Percentiles rank a stretch among this genome's conserved stretches.
Conservation (phyloP, 1,140 invertebrate species). For the Oscheius sp. region DNA sequence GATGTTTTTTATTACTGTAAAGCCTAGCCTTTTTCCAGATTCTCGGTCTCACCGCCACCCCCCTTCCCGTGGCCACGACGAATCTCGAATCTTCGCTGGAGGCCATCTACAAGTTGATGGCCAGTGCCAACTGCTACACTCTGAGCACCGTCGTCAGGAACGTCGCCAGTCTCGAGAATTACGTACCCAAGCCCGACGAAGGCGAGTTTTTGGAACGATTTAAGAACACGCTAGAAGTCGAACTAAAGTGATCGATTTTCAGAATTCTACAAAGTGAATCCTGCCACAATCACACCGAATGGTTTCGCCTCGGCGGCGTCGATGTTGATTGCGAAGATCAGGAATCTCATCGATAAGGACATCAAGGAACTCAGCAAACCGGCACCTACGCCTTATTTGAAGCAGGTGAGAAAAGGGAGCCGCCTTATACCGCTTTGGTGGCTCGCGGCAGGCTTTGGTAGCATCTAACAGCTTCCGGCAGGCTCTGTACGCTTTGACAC, state of each 20-base stretch:
- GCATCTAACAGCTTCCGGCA: too few relatives aligned
- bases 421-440: too few relatives aligned
- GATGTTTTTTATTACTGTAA: not conserved
- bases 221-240: not conserved
- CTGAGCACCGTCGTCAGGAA: constrained; percentile 9
- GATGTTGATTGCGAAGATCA: too few relatives aligned
- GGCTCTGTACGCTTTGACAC: too few relatives aligned
- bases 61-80: not conserved
- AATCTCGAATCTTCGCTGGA: not conserved
- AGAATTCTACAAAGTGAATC: not conserved
- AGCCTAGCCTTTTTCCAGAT: constrained; percentile 12
- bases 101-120: constrained; percentile 16
- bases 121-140: not conserved
- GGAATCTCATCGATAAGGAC: too few relatives aligned
- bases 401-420: too few relatives aligned
- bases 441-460: too few relatives aligned
- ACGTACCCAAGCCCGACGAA: constrained; percentile 28
- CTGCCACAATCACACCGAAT: too few relatives aligned
- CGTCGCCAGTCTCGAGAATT: not conserved
- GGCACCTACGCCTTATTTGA: too few relatives aligned
- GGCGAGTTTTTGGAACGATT: constrained; percentile 7
- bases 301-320: too few relatives aligned
- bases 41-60: constrained; percentile 22
- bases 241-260: not conserved
- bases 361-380: too few relatives aligned